Conservation (phyloP, 2,797 vertebrate genomes). For the Thamnophis elegans region DNA sequence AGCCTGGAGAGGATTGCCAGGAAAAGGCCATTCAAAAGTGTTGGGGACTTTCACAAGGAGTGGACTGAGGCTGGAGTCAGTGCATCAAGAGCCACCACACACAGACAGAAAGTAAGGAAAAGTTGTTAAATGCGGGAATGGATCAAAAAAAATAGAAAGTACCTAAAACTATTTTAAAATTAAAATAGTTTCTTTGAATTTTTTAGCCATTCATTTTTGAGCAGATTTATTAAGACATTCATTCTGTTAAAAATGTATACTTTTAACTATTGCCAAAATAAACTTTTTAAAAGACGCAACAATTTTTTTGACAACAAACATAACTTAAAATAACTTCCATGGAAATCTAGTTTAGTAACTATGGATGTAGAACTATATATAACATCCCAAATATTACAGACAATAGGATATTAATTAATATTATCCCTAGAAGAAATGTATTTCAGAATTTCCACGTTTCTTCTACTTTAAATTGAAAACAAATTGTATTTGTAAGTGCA, state of each 20-base stretch:
- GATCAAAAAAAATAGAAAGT: not conserved
- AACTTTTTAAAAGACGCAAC: not conserved
- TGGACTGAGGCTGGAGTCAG: too few relatives aligned
- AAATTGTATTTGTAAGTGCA: not conserved
- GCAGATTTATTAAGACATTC: not conserved
- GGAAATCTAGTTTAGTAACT: not conserved
- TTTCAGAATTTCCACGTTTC: not conserved
- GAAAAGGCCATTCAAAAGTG: too few relatives aligned
- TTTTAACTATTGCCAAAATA: not conserved
- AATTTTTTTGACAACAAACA: not conserved
- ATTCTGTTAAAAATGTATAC: not conserved
- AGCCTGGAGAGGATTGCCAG: too few relatives aligned
- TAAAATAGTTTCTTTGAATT: not conserved
- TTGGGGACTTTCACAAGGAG: too few relatives aligned
- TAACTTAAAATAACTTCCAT: slow-evolving; percentile 7
- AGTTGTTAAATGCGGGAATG: not conserved
- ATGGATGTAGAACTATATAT: slow-evolving; percentile 1
- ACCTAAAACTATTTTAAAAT: not conserved
- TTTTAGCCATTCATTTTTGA: not conserved
- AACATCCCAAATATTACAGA: not conserved
- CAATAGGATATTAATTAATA: not conserved
- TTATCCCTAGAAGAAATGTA: not conserved
- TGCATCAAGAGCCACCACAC: too few relatives aligned
- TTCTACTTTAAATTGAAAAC: not conserved
- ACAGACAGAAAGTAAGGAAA: too few relatives aligned